Base-by-base conservation (phyloP, 2,888 invertebrate genomes). In the Lutraria lutraria region DNA sequence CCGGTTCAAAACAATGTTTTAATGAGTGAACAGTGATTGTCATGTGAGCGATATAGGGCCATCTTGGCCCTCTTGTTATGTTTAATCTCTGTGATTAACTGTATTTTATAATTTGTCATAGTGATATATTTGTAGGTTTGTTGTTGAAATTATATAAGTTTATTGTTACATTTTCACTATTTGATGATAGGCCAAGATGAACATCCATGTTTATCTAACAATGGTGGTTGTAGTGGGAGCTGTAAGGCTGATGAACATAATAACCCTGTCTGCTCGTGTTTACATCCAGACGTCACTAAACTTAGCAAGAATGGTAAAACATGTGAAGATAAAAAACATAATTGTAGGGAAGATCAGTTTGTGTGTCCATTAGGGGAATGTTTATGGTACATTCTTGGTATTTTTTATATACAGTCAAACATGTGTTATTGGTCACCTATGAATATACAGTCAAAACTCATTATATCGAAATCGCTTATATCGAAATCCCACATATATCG, bases 351-450 rank as follows among this genome's bases (percentile, higher is more conserved):
- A 0, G 93, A 93, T 95, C 98, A 99, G 96, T 99, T 99, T 97
- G 98, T 98, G 95, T 99, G 99, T 96, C 98, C 98, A 76, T 99
- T 99, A 96, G 99, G 99, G 13, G 98, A 98, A 94, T 99, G 99
- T 95, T 98, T 99, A 91, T 98, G 98, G 92, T 91, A 88, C 43
- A 43, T 43, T 43, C 43, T 52, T n/a, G n/a, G n/a, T n/a, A n/a
- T n/a, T n/a, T n/a, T n/a, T n/a, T n/a, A n/a, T n/a, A n/a, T n/a
- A n/a, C n/a, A n/a, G n/a, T n/a, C n/a, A n/a, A n/a, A n/a, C n/a
- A n/a, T n/a, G n/a, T n/a, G n/a, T n/a, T n/a, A n/a, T n/a, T n/a
- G n/a, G n/a, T n/a, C n/a, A n/a, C n/a, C n/a, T n/a, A n/a, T n/a
- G n/a, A n/a, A n/a, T n/a, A n/a, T n/a, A n/a, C n/a, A n/a, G n/a